These are phyloP conservation scores for Ornithorhynchus anatinus DNA, from an alignment of 2,113 vertebrate species.

Conservation along the genomic window DNA sequence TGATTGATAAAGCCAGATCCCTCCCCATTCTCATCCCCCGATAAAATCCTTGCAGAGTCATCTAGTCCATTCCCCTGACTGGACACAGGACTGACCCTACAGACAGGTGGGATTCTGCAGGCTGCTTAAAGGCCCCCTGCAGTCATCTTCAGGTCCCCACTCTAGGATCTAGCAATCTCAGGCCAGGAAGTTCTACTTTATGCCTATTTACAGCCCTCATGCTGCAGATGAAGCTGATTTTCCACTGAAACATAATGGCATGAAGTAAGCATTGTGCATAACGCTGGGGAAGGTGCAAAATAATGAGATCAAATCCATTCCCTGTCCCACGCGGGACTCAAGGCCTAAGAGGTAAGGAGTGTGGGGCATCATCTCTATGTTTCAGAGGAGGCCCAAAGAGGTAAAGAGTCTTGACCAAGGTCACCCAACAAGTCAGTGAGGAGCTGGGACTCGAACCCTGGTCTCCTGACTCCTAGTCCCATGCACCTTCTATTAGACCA, in stretches of 20 bases:
- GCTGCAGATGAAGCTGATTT: neutral
- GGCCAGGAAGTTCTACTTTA: neutral
- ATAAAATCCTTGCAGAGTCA: neutral
- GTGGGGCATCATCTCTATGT: no score
- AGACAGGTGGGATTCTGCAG: neutral
- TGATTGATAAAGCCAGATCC: no score
- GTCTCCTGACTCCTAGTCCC: neutral
- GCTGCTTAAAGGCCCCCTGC: neutral
- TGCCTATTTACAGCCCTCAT: neutral
- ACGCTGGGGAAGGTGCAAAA: no score
- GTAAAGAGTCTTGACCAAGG: neutral
- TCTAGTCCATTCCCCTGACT: neutral
- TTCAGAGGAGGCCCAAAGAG: neutral
- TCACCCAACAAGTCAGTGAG: no score
- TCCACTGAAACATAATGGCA: no score
- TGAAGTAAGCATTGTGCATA: no score
- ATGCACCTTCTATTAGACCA: rapidly evolving
- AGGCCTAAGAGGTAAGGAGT: no score
- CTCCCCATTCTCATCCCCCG: no score
- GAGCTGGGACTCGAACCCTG: neutral
- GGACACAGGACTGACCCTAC: no score
- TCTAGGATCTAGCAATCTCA: neutral
- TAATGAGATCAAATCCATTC: neutral
- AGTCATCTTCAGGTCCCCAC: neutral
- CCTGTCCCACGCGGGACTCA: no score